These are phyloP conservation scores for Anoplophora glabripennis DNA, from an alignment of 1,140 invertebrate genomes.

Conservation along the genomic window DNA sequence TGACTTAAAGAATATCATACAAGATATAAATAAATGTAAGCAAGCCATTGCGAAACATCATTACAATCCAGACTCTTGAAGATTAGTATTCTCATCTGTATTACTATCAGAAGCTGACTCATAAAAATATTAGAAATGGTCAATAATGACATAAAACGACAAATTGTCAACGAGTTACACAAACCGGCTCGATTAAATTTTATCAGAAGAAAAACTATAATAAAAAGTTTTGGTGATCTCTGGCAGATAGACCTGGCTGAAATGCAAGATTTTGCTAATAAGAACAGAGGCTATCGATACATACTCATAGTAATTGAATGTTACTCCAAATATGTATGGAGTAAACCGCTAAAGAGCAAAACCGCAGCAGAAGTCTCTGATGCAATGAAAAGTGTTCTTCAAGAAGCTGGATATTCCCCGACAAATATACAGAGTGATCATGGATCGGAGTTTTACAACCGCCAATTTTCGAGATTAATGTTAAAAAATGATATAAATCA, in stretches of 20 bases:
- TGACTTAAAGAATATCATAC: too few relatives aligned
- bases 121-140: too few relatives aligned
- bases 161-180: slow-evolving; percentile 45
- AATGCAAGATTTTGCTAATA: slow-evolving; percentile 19
- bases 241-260: slow-evolving; percentile 36
- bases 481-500: slow-evolving; percentile 42
- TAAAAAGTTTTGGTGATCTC: slow-evolving; percentile 14
- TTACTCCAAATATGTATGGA: slow-evolving; percentile 43
- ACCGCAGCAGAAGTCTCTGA: slow-evolving; percentile 29
- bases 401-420: slow-evolving; percentile 6
- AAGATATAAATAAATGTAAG: too few relatives aligned
- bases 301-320: slow-evolving; percentile 42
- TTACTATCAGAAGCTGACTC: too few relatives aligned
- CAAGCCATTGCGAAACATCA: too few relatives aligned
- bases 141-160: slow-evolving; percentile 4
- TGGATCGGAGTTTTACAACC: slow-evolving; percentile 44
- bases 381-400: slow-evolving; percentile 33
- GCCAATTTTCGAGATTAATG: slow-evolving; percentile 38
- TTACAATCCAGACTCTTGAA: too few relatives aligned
- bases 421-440: slow-evolving; percentile 40
- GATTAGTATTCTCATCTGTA: too few relatives aligned
- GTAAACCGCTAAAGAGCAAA: slow-evolving; percentile 41
- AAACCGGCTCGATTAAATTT: slow-evolving; percentile 45
- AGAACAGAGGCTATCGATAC: slow-evolving; percentile 39
- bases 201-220: slow-evolving; percentile 27